These are phyloP conservation scores for Cyrtonyx montezumae DNA, from an alignment of 2,113 vertebrate genomes.

Conservation along the genomic window DNA sequence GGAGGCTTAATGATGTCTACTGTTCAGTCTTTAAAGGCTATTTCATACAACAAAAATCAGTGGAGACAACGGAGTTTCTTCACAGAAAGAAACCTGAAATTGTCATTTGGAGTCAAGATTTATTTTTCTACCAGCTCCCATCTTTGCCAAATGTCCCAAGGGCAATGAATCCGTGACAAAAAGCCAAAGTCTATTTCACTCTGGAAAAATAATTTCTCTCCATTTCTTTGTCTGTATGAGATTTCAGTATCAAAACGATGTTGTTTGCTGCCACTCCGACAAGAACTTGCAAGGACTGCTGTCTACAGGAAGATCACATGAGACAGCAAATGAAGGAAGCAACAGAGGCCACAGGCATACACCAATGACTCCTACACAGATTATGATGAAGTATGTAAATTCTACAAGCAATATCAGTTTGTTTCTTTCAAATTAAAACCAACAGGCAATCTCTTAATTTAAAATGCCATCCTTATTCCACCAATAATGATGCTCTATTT, in stretches of 20 bases:
- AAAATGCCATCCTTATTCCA: not conserved
- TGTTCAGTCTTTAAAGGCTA: constrained; percentile 39
- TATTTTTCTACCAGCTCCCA: not conserved
- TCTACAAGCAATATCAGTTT: not conserved
- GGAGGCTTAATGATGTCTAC: constrained; percentile 28
- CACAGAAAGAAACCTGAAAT: not conserved
- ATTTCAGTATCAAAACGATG: not conserved
- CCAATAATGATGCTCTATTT: constrained; percentile 34
- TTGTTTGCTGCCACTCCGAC: not conserved
- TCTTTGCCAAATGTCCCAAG: not conserved
- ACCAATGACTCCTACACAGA: not conserved
- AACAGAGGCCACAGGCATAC: not conserved
- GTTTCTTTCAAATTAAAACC: constrained; percentile 21
- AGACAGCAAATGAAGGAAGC: constrained; percentile 1
- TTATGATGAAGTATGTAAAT: not conserved
- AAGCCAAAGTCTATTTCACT: not conserved
- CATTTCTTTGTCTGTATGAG: not conserved
- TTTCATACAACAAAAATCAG: constrained; percentile 29
- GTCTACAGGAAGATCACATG: not conserved
- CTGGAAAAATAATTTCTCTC: not conserved
- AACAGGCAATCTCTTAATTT: not conserved
- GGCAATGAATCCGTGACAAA: not conserved
- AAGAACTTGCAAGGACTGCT: not conserved
- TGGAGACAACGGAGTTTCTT: not conserved
- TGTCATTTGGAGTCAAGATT: not conserved